A percentile compares a stretch with the other conserved stretches of the same genome.
Evolutionary conservation across 2,113 vertebrate genomes (phyloP).

Genomic region (Tragulus kanchil): DNA sequence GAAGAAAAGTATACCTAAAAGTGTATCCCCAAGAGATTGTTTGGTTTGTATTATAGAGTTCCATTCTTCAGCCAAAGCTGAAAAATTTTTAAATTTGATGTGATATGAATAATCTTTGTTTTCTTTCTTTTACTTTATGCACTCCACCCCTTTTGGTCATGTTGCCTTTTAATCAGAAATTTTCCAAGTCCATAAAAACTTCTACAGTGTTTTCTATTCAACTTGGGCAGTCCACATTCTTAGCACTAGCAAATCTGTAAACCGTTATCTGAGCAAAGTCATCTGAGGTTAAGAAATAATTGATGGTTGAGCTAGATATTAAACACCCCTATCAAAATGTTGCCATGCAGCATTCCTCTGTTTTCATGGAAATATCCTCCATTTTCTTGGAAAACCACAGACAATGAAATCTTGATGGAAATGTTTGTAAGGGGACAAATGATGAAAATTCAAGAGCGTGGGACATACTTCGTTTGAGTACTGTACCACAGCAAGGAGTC

Average conservation of each 20-base stretch:
- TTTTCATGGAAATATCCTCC: slow-evolving; percentile 1
- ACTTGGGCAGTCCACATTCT: not conserved
- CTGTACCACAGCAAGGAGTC: not conserved
- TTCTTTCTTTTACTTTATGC: not conserved
- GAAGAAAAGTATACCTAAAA: slow-evolving; percentile 53
- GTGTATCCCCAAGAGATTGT: not conserved
- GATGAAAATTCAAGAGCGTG: not conserved
- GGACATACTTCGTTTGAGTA: not conserved
- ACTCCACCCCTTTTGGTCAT: not conserved
- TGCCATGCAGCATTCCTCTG: not conserved
- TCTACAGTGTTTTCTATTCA: not conserved
- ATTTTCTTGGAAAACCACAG: not conserved
- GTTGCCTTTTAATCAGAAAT: not conserved
- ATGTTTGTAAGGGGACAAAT: not conserved
- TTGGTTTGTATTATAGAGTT: slow-evolving; percentile 23
- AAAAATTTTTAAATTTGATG: too few relatives aligned
- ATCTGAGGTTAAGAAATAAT: slow-evolving; percentile 43
- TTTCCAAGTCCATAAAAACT: not conserved
- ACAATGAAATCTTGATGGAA: not conserved
- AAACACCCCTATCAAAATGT: not conserved
- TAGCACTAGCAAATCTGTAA: not conserved
- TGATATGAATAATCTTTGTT: not conserved
- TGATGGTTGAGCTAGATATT: slow-evolving; percentile 13
- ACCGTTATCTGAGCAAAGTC: slow-evolving; percentile 33
- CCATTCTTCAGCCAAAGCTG: slow-evolving; percentile 15